Evolutionary conservation across 1,140 invertebrate species (phyloP).

Genomic region (Eciton burchellii): DNA sequence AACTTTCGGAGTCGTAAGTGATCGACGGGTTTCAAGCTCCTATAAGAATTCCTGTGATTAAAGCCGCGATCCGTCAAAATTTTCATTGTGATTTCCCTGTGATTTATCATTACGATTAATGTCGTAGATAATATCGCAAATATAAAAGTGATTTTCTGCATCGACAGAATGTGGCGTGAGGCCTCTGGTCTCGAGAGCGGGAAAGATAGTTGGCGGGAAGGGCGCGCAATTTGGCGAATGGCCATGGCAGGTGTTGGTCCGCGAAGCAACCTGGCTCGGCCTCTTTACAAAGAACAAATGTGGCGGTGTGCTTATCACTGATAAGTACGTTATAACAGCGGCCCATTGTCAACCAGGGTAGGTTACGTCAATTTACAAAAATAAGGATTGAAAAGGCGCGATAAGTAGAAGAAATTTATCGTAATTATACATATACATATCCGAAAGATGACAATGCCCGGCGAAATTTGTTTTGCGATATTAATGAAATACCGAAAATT

Average conservation of each 20-base stretch:
- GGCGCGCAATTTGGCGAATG: conserved; percentile 94
- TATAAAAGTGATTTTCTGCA: conserved; percentile 11
- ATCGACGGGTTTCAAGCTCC: conserved; percentile 22
- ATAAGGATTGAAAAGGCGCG: conserved; percentile 5
- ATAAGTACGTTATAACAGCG: conserved; percentile 94
- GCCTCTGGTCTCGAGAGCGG: conserved; percentile 90
- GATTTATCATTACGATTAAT: conserved; percentile 1
- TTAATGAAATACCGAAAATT: too few species aligned
- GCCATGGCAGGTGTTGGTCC: conserved; percentile 97
- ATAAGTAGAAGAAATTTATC: neutral
- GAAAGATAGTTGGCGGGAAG: conserved; percentile 96
- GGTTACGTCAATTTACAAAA: conserved; percentile 68
- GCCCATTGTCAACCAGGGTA: conserved; percentile 98
- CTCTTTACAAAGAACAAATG: conserved; percentile 98
- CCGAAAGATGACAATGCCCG: too few species aligned
- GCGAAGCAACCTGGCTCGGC: conserved; percentile 96
- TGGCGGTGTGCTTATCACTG: conserved; percentile 95
- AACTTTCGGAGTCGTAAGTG: conserved; percentile 78
- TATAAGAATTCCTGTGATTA: conserved; percentile 27
- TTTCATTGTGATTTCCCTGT: neutral
- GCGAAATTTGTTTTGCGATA: too few species aligned
- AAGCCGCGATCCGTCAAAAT: conserved; percentile 13
- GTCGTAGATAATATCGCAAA: conserved; percentile 2
- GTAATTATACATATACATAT: neutral
- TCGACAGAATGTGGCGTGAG: conserved; percentile 94